phyloP scores from a whole-genome alignment of 2,888 invertebrate genomes.

The Sylvicola cinctus region DNA sequence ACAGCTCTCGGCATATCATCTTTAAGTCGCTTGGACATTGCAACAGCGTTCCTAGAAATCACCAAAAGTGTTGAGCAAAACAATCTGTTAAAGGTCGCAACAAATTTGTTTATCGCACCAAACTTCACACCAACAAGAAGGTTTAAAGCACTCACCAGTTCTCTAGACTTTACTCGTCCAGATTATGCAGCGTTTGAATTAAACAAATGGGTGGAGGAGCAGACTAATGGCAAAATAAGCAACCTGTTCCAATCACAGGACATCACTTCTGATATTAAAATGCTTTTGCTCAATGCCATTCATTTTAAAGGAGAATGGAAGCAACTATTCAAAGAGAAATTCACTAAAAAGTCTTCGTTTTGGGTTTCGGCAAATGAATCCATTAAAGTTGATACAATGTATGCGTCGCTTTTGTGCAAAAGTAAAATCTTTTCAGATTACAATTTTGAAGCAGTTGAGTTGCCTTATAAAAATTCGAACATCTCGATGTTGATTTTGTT shows the following conservation, averaged over 20 bases:
- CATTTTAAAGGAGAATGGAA: slow-evolving; percentile 72
- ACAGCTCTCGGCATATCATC: slow-evolving; percentile 32
- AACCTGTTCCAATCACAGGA: slow-evolving; percentile 42
- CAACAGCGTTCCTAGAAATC: slow-evolving; percentile 1
- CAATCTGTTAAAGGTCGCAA: slow-evolving; percentile 33
- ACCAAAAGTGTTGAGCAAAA: slow-evolving; percentile 10
- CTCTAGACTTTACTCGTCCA: slow-evolving; percentile 36
- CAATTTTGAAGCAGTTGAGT: slow-evolving; percentile 38
- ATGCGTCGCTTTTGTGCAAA: slow-evolving; percentile 14
- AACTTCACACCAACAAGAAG: slow-evolving; percentile 32
- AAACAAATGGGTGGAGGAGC: slow-evolving; percentile 58
- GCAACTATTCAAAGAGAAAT: slow-evolving; percentile 34
- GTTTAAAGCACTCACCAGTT: slow-evolving; percentile 41
- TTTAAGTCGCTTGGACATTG: slow-evolving; percentile 12
- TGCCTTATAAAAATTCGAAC: slow-evolving; percentile 47
- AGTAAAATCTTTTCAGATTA: slow-evolving; percentile 27
- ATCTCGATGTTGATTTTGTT: slow-evolving; percentile 56
- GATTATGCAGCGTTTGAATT: slow-evolving; percentile 32
- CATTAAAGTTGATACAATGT: slow-evolving; percentile 54
- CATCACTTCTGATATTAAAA: slow-evolving; percentile 32
- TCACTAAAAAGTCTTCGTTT: slow-evolving; percentile 42
- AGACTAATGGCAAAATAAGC: slow-evolving; percentile 66
- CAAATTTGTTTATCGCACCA: slow-evolving; percentile 44
- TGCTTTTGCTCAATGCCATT: slow-evolving; percentile 65
- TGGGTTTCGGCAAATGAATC: slow-evolving; percentile 30